These are phyloP conservation scores for Torymus auratus DNA, from an alignment of 2,888 invertebrate species.

Conservation along the genomic window DNA sequence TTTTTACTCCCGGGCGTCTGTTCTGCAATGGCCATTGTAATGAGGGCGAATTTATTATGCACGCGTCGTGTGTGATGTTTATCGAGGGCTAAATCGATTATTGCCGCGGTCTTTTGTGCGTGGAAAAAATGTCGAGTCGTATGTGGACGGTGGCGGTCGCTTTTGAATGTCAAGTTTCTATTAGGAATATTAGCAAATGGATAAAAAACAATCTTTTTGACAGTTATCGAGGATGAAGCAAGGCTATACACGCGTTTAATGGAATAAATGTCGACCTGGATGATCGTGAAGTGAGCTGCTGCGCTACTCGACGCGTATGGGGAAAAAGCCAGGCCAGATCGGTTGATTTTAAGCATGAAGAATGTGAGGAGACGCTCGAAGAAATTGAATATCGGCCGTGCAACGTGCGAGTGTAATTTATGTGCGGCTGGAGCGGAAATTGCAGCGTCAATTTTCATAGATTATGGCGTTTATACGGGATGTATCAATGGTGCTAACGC, in stretches of 20 bases:
- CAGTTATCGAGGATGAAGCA: too few relatives aligned
- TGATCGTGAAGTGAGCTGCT: too few relatives aligned
- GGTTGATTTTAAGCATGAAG: slow-evolving; percentile 10
- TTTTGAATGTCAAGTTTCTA: too few relatives aligned
- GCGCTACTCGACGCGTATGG: too few relatives aligned
- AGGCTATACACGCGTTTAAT: too few relatives aligned
- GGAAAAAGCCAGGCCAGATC: background rate
- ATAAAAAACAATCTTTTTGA: too few relatives aligned
- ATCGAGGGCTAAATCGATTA: slow-evolving; percentile 19
- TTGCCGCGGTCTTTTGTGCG: background rate
- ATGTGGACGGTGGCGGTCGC: too few relatives aligned
- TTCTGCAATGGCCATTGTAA: slow-evolving; percentile 24
- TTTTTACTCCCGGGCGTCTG: background rate
- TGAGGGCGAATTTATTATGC: slow-evolving; percentile 43
- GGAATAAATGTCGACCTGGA: too few relatives aligned
- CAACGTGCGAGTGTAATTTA: slow-evolving; percentile 8
- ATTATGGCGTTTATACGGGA: slow-evolving; percentile 19
- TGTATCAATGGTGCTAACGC: slow-evolving; percentile 14
- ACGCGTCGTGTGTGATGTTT: background rate
- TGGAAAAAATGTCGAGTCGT: too few relatives aligned
- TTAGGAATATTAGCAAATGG: too few relatives aligned
- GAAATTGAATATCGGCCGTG: slow-evolving; percentile 43
- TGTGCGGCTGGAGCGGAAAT: slow-evolving; percentile 30
- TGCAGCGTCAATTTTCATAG: slow-evolving; percentile 30
- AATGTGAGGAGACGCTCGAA: background rate